A percentile compares a stretch with the other conserved stretches of the same genome.
Evolutionary conservation across 2,888 invertebrate genomes (phyloP).

Genomic region (Embidobia sp.): DNA sequence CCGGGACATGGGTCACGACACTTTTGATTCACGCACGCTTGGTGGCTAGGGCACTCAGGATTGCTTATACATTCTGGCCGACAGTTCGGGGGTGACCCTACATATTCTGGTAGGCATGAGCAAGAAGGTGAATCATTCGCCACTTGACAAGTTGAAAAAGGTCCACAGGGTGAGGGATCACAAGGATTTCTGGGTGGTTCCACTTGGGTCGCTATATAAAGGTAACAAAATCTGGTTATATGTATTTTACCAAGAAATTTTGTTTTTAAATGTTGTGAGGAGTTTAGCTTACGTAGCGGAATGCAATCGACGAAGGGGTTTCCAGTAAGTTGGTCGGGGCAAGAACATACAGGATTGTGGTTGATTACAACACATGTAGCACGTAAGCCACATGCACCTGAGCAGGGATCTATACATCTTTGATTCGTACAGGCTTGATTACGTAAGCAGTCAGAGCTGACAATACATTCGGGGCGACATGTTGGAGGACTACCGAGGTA

Average conservation of each 20-base stretch:
- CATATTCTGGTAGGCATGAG: slow-evolving; percentile 87
- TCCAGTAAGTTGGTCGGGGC: slow-evolving; percentile 84
- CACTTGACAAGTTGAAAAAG: slow-evolving; percentile 86
- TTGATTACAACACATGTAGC: slow-evolving; percentile 85
- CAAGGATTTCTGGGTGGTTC: slow-evolving; percentile 72
- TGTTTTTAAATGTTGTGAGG: not conserved
- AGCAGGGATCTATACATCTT: slow-evolving; percentile 85
- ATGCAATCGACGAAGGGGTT: slow-evolving; percentile 83
- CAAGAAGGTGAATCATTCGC: slow-evolving; percentile 83
- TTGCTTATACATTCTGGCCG: slow-evolving; percentile 90
- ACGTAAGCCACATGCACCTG: slow-evolving; percentile 84
- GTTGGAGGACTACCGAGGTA: slow-evolving; percentile 86
- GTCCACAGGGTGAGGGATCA: slow-evolving; percentile 80
- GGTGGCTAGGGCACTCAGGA: slow-evolving; percentile 87
- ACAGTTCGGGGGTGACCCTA: slow-evolving; percentile 89
- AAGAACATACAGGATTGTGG: slow-evolving; percentile 86
- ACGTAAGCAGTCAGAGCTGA: slow-evolving; percentile 85
- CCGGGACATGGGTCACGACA: slow-evolving; percentile 91
- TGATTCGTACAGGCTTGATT: slow-evolving; percentile 87
- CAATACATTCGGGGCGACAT: slow-evolving; percentile 87
- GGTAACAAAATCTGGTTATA: too few species aligned
- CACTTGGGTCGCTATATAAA: slow-evolving; percentile 51
- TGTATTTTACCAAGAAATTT: too few species aligned
- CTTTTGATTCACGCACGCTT: slow-evolving; percentile 89
- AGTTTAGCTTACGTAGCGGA: slow-evolving; percentile 61